Base-by-base conservation (phyloP, 2,113 vertebrate species). In the Rousettus leschenaultii region DNA sequence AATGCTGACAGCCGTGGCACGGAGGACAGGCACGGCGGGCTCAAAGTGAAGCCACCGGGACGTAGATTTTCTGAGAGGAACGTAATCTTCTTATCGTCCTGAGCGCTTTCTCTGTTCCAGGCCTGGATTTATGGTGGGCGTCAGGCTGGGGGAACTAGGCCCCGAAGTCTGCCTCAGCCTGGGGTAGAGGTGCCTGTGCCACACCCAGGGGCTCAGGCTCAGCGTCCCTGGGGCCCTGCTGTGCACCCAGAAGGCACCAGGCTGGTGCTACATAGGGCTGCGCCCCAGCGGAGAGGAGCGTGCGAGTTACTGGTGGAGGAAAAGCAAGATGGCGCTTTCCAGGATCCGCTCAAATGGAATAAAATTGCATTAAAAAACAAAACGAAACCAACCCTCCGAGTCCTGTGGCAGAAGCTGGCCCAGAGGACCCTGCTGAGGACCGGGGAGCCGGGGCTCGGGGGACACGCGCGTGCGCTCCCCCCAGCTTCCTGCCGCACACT, bases 1-100 rank as follows among this genome's bases (percentile, higher is more conserved):
- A 87, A 97, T 63, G 97, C 91, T 97, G 97, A 97, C 57, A 85
- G 96, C 73, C 24, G 92, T 89, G 96, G 91, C 96, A 30, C 1
- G 30, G 95, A 97, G 86, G 97, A 92, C 89, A 70, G 93, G 89
- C 85, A 19, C 90, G 6, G 24, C 16, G 94, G 97, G 78, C 93
- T 96, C 2, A 12, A 51, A 87, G 94, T 86, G 93, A 96, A 97
- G 98, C 97, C 90, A n/a, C 93, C 3, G 21, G 96, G 97, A 91
- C 79, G 89, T 85, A 91, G 95, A 70, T 91, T 86, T 96, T 45
- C 51, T 97, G 95, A 94, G 75, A 95, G 95, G 61, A 89, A 70
- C 91, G 61, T 38, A 28, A 94, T 96, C 97, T 97, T 55, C 85
- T 78, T 18, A 18, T 97, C 82, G 26, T 11, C 33, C 89, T n/a